Evolutionary conservation across 2,113 vertebrate genomes (phyloP).

Genomic region (human (Homo sapiens)): DNA sequence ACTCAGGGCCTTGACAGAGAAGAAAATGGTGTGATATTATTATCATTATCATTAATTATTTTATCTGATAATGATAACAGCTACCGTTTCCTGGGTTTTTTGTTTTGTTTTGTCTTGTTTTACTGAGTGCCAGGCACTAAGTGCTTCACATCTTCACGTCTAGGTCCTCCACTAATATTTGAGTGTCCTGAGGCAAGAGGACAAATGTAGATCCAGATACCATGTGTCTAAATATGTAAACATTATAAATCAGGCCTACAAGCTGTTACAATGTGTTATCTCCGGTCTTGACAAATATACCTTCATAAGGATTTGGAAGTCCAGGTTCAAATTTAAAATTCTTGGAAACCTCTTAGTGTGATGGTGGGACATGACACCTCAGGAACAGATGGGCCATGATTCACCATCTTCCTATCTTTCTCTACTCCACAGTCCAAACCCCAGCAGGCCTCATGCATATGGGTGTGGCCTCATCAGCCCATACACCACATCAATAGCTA

Average conservation of each 20-base stretch:
- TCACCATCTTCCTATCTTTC: not conserved
- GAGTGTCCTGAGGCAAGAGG: not conserved
- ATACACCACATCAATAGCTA: not conserved
- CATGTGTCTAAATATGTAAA: not conserved
- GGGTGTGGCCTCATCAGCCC: not conserved
- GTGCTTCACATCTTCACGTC: not conserved
- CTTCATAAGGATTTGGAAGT: not conserved
- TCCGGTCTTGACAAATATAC: not conserved
- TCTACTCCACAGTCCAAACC: not conserved
- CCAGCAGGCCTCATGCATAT: not conserved
- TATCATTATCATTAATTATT: not conserved
- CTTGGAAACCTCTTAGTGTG: not conserved
- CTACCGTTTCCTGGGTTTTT: not conserved
- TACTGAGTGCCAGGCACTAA: not conserved
- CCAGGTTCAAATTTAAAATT: not conserved
- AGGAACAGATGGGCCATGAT: not conserved
- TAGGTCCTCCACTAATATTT: not conserved
- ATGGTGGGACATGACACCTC: not conserved
- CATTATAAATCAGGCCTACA: not conserved
- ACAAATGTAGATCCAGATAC: not conserved
- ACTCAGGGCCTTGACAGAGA: not conserved
- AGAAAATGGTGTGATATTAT: not conserved
- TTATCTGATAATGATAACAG: not conserved
- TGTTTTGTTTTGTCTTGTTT: not conserved
- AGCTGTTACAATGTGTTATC: not conserved